Percentiles rank a stretch among this genome's conserved stretches.
Conservation (phyloP, 2,888 invertebrate species). For the Craniophora ligustri region DNA sequence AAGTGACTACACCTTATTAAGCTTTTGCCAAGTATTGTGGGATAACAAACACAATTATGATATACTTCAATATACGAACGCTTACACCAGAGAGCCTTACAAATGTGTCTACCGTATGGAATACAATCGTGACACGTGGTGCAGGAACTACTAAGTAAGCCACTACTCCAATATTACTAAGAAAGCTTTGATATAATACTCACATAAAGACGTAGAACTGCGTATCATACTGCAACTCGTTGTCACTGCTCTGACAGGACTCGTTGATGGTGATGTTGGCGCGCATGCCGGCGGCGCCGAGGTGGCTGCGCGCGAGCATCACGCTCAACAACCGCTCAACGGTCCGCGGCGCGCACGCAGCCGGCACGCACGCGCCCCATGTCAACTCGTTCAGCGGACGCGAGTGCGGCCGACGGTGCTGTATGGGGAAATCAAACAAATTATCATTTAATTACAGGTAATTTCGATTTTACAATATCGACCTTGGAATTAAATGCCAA, state of each 20-base stretch:
- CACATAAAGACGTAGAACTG: constrained; percentile 75
- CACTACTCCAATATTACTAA: too few species aligned
- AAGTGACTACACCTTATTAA: too few species aligned
- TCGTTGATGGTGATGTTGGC: constrained; percentile 69
- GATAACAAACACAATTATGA: too few species aligned
- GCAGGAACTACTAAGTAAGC: too few species aligned
- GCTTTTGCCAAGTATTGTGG: too few species aligned
- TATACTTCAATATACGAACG: too few species aligned
- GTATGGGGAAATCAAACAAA: constrained; percentile 2
- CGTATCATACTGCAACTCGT: constrained; percentile 64
- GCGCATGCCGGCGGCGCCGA: constrained; percentile 74
- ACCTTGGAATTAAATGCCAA: neutral
- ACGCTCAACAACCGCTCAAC: constrained; percentile 70
- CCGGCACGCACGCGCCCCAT: constrained; percentile 88
- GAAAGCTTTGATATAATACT: too few species aligned
- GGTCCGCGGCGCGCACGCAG: constrained; percentile 74
- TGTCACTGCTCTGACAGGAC: constrained; percentile 69
- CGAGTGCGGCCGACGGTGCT: constrained; percentile 70
- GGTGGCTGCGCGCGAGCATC: constrained; percentile 77
- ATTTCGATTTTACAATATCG: neutral
- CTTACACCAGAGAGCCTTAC: too few species aligned
- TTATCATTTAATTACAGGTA: neutral
- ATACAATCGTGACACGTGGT: too few species aligned
- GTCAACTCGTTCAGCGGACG: constrained; percentile 78
- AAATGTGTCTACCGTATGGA: too few species aligned